These are phyloP conservation scores for Pipra filicauda DNA, from an alignment of 2,113 vertebrate genomes.

Conservation along the genomic window DNA sequence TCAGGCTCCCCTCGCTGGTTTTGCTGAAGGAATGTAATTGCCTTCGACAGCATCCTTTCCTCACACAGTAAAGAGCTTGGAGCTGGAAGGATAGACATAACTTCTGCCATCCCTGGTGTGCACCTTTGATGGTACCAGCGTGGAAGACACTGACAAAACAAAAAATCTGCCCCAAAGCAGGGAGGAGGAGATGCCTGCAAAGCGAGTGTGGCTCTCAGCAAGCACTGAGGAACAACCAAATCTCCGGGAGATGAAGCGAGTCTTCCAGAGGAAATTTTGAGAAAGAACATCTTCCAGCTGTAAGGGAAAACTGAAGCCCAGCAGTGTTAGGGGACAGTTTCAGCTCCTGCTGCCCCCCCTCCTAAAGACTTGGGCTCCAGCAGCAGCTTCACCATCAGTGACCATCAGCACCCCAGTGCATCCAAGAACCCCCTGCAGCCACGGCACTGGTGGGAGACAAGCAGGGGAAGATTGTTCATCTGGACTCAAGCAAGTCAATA, in stretches of 20 bases:
- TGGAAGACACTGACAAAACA: background rate
- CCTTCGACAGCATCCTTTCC: background rate
- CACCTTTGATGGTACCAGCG: background rate
- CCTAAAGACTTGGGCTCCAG: background rate
- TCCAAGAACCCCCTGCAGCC: too few species aligned
- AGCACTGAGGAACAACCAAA: background rate
- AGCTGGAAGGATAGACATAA: background rate
- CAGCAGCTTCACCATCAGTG: background rate
- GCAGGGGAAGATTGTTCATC: background rate
- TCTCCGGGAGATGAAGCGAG: accelerated
- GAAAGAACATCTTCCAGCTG: background rate
- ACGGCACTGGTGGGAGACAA: background rate
- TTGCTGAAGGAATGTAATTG: background rate
- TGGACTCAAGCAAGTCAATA: background rate
- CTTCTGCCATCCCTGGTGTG: background rate
- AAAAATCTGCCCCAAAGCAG: background rate
- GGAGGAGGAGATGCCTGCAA: background rate
- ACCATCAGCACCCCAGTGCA: accelerated
- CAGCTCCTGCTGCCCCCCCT: background rate
- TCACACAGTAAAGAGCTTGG: background rate
- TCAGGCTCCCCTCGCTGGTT: background rate
- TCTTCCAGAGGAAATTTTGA: background rate
- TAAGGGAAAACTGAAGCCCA: background rate
- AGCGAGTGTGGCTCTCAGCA: accelerated
- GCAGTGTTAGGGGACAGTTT: background rate